These are phyloP conservation scores for Cyclopterus lumpus DNA, from an alignment of 2,797 vertebrate species.

Conservation along the genomic window DNA sequence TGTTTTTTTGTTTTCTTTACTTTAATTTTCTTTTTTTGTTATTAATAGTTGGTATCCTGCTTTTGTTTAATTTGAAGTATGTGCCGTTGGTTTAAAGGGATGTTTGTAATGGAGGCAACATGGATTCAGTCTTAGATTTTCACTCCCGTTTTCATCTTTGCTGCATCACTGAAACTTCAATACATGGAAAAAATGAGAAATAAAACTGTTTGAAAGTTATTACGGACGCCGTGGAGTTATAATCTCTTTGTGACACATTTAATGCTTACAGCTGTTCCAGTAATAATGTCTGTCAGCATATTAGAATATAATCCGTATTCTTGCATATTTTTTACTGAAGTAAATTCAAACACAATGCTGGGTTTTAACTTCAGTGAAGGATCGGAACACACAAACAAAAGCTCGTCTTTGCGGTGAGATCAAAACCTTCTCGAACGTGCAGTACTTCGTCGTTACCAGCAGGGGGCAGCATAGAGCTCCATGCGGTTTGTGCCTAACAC, in stretches of 20 bases:
- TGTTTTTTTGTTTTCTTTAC: neutral
- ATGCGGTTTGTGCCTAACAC: too few relatives aligned
- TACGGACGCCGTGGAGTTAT: neutral
- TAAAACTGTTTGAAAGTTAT: conserved; percentile 91
- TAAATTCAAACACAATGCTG: too few relatives aligned
- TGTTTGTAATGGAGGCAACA: conserved; percentile 52
- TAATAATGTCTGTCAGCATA: too few relatives aligned
- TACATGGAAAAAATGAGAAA: conserved; percentile 89
- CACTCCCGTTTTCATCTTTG: conserved; percentile 80
- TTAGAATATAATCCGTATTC: too few relatives aligned
- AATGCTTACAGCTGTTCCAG: too few relatives aligned
- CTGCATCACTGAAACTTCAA: conserved; percentile 90
- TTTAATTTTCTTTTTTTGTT: conserved; percentile 86
- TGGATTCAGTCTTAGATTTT: conserved; percentile 88
- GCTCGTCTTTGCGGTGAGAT: too few relatives aligned
- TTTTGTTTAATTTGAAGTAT: conserved; percentile 80
- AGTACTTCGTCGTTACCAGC: neutral
- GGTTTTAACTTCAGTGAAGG: too few relatives aligned
- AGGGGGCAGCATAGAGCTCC: neutral
- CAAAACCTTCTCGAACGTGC: neutral
- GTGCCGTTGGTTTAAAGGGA: conserved; percentile 70
- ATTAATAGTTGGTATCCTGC: conserved; percentile 85
- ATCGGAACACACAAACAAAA: too few relatives aligned
- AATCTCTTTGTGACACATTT: neutral
- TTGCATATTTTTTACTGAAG: too few relatives aligned